phyloP scores from a whole-genome alignment of 2,797 vertebrate species.

The Pelochelys cantorii region DNA sequence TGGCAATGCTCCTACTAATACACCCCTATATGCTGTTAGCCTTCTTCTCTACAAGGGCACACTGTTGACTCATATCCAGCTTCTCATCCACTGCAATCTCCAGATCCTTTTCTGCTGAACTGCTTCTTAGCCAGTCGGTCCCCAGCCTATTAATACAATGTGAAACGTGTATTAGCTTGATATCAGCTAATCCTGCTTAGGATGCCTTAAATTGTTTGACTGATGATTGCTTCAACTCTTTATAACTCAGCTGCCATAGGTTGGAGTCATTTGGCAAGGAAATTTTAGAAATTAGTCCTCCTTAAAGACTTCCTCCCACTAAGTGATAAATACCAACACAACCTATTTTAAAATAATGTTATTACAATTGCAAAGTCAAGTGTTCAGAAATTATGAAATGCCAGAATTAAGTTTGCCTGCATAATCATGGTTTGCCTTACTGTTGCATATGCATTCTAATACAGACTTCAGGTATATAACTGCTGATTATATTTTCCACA shows the following conservation, averaged over 20 bases:
- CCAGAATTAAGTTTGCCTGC: not conserved
- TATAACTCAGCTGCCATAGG: not conserved
- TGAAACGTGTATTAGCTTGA: not conserved
- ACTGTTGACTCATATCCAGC: too few species aligned
- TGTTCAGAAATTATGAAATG: not conserved
- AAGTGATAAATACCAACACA: not conserved
- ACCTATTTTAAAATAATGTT: not conserved
- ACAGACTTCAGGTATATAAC: not conserved
- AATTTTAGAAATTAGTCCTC: not conserved
- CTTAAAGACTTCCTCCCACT: not conserved
- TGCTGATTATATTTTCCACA: not conserved
- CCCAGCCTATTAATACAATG: not conserved
- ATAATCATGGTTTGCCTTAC: not conserved
- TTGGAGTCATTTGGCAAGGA: not conserved
- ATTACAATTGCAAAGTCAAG: not conserved
- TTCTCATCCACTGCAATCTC: too few species aligned
- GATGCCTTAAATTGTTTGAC: not conserved
- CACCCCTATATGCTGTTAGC: too few species aligned
- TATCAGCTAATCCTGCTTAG: not conserved
- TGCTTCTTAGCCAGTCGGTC: too few species aligned
- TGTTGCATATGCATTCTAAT: not conserved
- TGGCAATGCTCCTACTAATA: too few species aligned
- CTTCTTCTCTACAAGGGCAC: rapidly evolving
- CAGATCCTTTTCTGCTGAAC: too few species aligned
- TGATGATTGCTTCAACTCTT: not conserved